Base-by-base conservation (phyloP, 2,797 vertebrate species). In the Dendrocincla tyrannina region DNA sequence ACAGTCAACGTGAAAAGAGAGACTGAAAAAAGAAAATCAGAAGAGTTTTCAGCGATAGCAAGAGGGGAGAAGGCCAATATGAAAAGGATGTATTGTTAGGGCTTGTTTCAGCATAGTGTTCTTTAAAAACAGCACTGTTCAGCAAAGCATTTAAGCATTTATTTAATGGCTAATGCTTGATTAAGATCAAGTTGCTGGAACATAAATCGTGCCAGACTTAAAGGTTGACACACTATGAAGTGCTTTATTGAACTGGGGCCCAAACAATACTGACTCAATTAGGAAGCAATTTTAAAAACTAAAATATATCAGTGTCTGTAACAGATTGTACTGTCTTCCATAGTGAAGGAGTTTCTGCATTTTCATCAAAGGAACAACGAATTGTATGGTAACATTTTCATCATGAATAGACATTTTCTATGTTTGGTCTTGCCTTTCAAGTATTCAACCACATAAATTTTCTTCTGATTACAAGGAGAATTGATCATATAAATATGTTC, bases 121-220 rank as follows among this genome's bases (percentile, higher is more conserved):
- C 33, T 87, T 74, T 77, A 69, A 85, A 90, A 82, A 39, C 32
- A 88, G 14, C 28, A 23, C 59, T 87, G 24, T 64, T 85, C 74
- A 74, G 56, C 44, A 85, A 79, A 84, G 47, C 19, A 6, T 76
- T 91, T 76, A 84, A 86, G 46, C 33, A 85, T 70, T 74, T 85
- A 69, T 87, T 87, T 96, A 83, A 89, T 42, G 56, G 44, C 50
- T 89, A 74, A 79, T 94, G 64, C 46, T 86, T 77, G 64, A 94
- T 91, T 85, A 92, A 72, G n/a, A 91, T 92, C 67, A 91, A 91
- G 44, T 46, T 60, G 8, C n/a, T 87, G n/a, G 63, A 64, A 77
- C 33, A 53, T 68, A 79, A 91, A 91, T 62, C 50, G 44, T 86
- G 49, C n/a, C 58, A 79, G 70, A 87, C 33, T 77, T 80, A 63